Evolutionary conservation across 2,888 invertebrate species (phyloP), one percentile per base, ranked within the genome.

Genomic region (Chrysodeixis includens): DNA sequence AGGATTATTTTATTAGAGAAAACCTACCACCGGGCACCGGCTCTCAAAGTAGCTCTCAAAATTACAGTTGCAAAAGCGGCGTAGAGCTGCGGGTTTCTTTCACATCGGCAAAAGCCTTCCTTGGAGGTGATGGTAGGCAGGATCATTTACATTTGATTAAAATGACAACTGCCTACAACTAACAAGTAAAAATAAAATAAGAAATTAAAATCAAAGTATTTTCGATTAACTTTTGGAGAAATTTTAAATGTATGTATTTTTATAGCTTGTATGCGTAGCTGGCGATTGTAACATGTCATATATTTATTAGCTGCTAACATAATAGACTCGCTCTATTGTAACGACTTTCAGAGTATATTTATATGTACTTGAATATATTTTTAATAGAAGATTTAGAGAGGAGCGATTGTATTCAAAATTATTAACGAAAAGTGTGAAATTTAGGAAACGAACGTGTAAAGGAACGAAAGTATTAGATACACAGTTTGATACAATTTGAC

Each of bases 401-500:
- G 4, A 40, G n/a, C n/a, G 14, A n/a, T 40, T 40, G 40, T 40
- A 35, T 35, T 35, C 40, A n/a, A 40, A 40, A 40, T 40, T 40
- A n/a, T n/a, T 1, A n/a, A 49, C 51, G 1, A 55, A 60, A 49
- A 12, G 30, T 63, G 57, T 53, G 20, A 67, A 69, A 10, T 54
- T 52, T 52, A 60, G 60, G 56, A 59, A 30, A 35, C 9, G 40
- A 67, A 76, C 51, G 65, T 69, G 72, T 59, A 67, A 71, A 66
- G 52, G 20, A 78, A 70, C 68, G 62, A 66, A 66, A 57, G 81
- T 79, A 78, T 82, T 61, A 72, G 55, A 81, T 74, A 77, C 75
- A 82, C 74, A 75, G 68, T 79, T 79, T 71, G 74, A 79, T 66
- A 79, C 82, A 81, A 79, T 81, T 82, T 80, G 58, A 75, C 78